Percentiles rank a stretch among this genome's conserved stretches.
Evolutionary conservation across 2,113 vertebrate genomes (phyloP).

Genomic region (Pelecanus crispus): DNA sequence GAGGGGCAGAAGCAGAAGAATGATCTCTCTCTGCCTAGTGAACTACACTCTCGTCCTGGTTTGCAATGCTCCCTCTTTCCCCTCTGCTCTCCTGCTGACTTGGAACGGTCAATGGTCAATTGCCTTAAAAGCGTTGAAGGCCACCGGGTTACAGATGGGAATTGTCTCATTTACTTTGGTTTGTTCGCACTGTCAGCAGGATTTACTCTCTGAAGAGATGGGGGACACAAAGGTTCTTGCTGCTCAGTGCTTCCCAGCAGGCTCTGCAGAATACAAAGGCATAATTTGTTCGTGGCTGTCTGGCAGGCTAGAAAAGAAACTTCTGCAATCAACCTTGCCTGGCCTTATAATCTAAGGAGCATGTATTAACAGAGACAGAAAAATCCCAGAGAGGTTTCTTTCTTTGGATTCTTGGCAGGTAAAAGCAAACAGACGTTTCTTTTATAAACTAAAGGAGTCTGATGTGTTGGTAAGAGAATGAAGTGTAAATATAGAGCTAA

Average conservation of each 20-base stretch:
- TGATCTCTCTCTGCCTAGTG: not conserved
- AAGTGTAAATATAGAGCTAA: not conserved
- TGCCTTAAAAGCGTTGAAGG: not conserved
- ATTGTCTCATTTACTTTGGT: not conserved
- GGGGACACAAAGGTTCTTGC: not conserved
- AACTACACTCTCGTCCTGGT: not conserved
- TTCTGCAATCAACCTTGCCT: not conserved
- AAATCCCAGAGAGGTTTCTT: not conserved
- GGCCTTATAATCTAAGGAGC: not conserved
- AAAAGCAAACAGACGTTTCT: not conserved
- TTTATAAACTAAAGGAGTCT: not conserved
- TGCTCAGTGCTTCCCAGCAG: not conserved
- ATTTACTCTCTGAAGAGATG: not conserved
- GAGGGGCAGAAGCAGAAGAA: not conserved
- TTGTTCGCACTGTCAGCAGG: not conserved
- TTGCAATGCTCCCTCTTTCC: not conserved
- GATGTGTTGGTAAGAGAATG: not conserved
- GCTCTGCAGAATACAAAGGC: not conserved
- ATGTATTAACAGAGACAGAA: not conserved
- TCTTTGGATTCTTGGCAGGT: not conserved
- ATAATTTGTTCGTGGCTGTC: not conserved
- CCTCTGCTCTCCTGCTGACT: not conserved
- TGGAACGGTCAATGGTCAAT: not conserved
- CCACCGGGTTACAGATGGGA: not conserved
- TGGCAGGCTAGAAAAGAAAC: not conserved